phyloP scores from a whole-genome alignment of 2,797 vertebrate genomes.

The Halcyon badia region DNA sequence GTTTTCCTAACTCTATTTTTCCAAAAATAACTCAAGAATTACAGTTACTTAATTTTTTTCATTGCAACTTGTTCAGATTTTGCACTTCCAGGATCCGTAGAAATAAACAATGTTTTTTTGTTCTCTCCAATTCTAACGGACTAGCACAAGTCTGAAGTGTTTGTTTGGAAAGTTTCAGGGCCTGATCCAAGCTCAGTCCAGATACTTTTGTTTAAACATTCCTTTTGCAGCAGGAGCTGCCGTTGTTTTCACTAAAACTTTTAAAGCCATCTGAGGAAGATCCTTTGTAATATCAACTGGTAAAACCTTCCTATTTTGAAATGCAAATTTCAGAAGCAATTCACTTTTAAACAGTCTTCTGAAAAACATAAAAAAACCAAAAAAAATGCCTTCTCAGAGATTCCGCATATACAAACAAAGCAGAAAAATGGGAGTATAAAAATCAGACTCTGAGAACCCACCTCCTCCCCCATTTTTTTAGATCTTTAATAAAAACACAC shows the following conservation, averaged over 20 bases:
- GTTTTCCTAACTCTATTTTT: not conserved
- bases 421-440: not conserved
- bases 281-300: not conserved
- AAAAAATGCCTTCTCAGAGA: not conserved
- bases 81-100: not conserved
- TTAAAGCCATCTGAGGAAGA: not conserved
- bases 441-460: not conserved
- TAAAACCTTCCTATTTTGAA: not conserved
- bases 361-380: not conserved
- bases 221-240: constrained; percentile 28
- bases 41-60: not conserved
- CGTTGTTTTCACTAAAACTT: not conserved
- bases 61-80: not conserved
- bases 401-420: not conserved
- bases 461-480: not conserved
- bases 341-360: not conserved
- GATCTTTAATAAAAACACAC: not conserved
- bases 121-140: not conserved
- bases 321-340: not conserved
- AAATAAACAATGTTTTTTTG: not conserved
- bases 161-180: constrained; percentile 6
- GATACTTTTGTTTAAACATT: constrained; percentile 46
- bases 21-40: not conserved
- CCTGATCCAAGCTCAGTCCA: not conserved
- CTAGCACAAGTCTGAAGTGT: not conserved